These are phyloP conservation scores for Hipposideros armiger DNA, from an alignment of 2,113 vertebrate genomes.

Conservation along the genomic window DNA sequence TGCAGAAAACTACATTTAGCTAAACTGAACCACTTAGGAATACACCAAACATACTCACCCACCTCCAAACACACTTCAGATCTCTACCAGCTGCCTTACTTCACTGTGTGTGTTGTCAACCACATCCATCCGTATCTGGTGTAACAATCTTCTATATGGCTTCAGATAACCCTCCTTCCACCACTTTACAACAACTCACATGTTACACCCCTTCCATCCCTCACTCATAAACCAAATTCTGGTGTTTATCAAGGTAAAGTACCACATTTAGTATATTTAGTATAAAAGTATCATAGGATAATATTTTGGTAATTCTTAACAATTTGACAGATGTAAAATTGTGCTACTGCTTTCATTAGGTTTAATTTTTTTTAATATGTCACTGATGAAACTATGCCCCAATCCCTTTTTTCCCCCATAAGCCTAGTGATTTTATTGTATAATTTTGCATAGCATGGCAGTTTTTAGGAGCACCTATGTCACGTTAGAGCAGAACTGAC, in stretches of 20 bases:
- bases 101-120: neutral
- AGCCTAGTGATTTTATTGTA: neutral
- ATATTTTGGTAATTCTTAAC: neutral
- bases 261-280: neutral
- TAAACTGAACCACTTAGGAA: neutral
- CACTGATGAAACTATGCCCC: neutral
- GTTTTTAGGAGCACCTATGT: neutral
- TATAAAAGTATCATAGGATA: neutral
- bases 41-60: neutral
- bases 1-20: neutral
- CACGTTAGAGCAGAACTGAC: neutral
- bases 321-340: neutral
- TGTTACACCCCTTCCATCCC: neutral
- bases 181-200: neutral
- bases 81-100: neutral
- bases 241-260: neutral
- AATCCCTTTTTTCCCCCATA: neutral
- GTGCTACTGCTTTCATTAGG: neutral
- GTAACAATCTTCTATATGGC: fast-evolving
- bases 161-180: neutral
- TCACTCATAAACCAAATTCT: neutral
- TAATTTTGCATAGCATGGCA: neutral
- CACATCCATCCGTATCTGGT: neutral
- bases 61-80: neutral
- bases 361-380: neutral